A percentile compares a stretch with the other conserved stretches of the same genome.
Evolutionary conservation across 2,113 vertebrate species (phyloP).

Genomic region (Bubo blakistoni): DNA sequence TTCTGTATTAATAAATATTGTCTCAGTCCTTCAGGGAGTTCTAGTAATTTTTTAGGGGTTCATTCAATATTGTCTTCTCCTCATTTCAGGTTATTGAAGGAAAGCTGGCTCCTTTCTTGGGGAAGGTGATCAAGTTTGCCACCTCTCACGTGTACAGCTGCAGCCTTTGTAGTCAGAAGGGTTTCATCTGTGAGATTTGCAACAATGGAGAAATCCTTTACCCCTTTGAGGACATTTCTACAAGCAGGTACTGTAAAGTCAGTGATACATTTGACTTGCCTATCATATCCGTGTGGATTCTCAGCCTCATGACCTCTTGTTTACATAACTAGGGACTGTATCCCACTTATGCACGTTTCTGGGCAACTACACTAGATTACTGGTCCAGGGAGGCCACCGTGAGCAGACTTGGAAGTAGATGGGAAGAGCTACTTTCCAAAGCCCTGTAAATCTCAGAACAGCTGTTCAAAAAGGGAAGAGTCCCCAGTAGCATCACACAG

Average conservation of each 20-base stretch:
- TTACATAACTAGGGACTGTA: neutral
- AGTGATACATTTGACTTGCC: neutral
- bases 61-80: neutral
- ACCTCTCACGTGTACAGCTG: slow-evolving; percentile 94
- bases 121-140: slow-evolving; percentile 98
- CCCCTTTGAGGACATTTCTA: slow-evolving; percentile 93
- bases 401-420: neutral
- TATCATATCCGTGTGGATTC: neutral
- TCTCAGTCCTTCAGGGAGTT: neutral
- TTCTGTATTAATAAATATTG: slow-evolving; percentile 33
- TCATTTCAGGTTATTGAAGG: slow-evolving; percentile 92
- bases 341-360: neutral
- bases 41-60: neutral
- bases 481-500: neutral
- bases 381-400: neutral
- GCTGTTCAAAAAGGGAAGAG: neutral
- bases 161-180: slow-evolving; percentile 96
- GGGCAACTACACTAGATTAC: neutral
- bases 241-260: slow-evolving; percentile 82
- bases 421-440: neutral
- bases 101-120: slow-evolving; percentile 93
- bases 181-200: slow-evolving; percentile 98
- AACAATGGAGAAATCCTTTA: slow-evolving; percentile 94
- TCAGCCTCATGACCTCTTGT: neutral
- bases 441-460: neutral